Evolutionary conservation across 37 sponge, comb jelly and placozoan genomes (phyloP).

Genomic region (Lycopodina hypogea): DNA sequence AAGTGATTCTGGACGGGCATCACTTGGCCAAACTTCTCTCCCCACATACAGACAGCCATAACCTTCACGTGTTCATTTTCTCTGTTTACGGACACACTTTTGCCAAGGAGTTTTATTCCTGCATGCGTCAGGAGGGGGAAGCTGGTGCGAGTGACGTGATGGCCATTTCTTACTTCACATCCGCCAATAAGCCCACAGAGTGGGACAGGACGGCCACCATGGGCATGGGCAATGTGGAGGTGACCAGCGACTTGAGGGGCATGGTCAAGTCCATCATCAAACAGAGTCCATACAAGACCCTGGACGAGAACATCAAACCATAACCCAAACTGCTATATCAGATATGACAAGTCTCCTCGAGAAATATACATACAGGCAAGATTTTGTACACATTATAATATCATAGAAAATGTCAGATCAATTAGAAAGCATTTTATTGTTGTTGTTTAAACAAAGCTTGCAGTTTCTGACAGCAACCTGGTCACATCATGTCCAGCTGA

Average conservation of each 20-base stretch:
- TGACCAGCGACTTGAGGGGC: slow-evolving; percentile 25
- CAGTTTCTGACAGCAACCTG: too few relatives aligned
- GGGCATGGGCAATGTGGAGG: slow-evolving; percentile 28
- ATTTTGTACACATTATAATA: neutral
- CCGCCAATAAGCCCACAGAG: neutral
- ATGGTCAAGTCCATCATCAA: slow-evolving; percentile 15
- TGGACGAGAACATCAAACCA: slow-evolving; percentile 26
- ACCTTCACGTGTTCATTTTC: slow-evolving; percentile 6
- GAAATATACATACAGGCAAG: neutral
- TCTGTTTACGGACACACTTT: slow-evolving; percentile 37
- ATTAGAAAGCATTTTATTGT: neutral
- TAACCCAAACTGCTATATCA: slow-evolving; percentile 3
- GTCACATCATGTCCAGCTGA: too few relatives aligned
- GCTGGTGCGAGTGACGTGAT: neutral
- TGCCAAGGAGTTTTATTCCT: slow-evolving; percentile 5
- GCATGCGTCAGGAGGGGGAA: neutral
- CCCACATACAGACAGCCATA: slow-evolving; percentile 11
- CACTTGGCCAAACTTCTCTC: slow-evolving; percentile 15
- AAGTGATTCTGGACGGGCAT: slow-evolving; percentile 12
- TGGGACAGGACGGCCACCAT: slow-evolving; percentile 26
- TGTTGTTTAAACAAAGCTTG: neutral
- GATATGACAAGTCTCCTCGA: neutral
- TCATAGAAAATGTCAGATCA: neutral
- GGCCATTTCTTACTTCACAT: slow-evolving; percentile 39
- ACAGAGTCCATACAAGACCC: slow-evolving; percentile 44